Conservation (phyloP, 1,140 invertebrate genomes). For the Drosophila teissieri region DNA sequence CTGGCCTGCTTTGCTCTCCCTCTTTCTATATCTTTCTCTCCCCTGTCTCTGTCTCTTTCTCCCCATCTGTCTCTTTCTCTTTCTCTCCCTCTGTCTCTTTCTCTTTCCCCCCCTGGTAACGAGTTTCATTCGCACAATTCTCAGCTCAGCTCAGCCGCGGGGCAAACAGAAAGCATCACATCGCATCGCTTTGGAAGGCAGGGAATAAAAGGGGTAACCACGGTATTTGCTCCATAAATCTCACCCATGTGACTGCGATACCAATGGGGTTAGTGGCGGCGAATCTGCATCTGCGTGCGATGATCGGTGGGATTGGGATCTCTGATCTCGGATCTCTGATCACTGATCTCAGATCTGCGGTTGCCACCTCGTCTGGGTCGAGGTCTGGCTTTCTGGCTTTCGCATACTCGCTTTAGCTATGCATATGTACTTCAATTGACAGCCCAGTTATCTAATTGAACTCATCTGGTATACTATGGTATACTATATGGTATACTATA, state of each 20-base stretch:
- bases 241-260: conserved; percentile 54
- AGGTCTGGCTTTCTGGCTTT: conserved; percentile 8
- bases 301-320: conserved; percentile 33
- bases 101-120: conserved; percentile 44
- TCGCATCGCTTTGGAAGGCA: too few species aligned
- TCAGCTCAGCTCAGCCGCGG: conserved; percentile 23
- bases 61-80: too few species aligned
- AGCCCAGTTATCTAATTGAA: conserved; percentile 9
- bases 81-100: background rate
- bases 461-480: background rate
- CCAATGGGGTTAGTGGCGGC: conserved; percentile 50
- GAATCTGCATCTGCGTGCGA: conserved; percentile 65
- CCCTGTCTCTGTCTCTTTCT: too few species aligned
- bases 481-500: too few species aligned
- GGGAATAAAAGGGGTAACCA: conserved; percentile 1
- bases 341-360: conserved; percentile 18
- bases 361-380: conserved; percentile 12
- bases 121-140: conserved; percentile 78
- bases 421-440: background rate
- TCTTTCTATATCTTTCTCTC: background rate
- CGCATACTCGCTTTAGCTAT: background rate
- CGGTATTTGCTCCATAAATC: conserved; percentile 78
- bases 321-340: conserved; percentile 5
- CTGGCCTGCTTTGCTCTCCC: conserved; percentile 29
- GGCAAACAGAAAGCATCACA: conserved; percentile 11